These are phyloP conservation scores for Dasysyrphus albostriatus DNA, from an alignment of 2,888 invertebrate genomes.

Conservation along the genomic window DNA sequence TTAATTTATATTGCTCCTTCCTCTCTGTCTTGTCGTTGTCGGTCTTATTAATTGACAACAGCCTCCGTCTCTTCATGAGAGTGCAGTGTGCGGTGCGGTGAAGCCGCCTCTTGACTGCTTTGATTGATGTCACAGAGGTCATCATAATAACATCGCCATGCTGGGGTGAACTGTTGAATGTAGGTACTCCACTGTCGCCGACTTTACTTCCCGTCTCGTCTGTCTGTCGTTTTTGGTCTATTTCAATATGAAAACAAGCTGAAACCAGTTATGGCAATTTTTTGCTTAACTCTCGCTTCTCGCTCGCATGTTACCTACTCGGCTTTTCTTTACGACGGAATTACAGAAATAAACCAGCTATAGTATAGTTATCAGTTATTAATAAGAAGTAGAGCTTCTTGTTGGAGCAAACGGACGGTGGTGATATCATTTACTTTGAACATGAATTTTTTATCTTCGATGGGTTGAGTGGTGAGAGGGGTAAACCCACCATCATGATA, in stretches of 20 bases:
- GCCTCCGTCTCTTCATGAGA: constrained; percentile 17
- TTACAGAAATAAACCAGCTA: background rate
- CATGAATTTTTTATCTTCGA: constrained; percentile 33
- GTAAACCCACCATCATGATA: constrained; percentile 8
- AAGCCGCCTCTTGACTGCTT: constrained; percentile 24
- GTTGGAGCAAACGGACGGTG: background rate
- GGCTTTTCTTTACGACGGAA: constrained; percentile 9
- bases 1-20: constrained; percentile 19
- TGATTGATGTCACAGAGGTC: constrained; percentile 69
- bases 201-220: background rate
- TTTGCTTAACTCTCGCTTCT: background rate
- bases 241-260: constrained; percentile 23
- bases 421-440: constrained; percentile 60
- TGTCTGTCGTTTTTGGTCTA: constrained; percentile 7
- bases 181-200: constrained; percentile 11
- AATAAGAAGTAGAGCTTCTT: constrained; percentile 51
- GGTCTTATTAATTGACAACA: constrained; percentile 44
- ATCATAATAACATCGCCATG: constrained; percentile 29
- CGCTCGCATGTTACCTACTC: constrained; percentile 17
- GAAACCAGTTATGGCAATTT: constrained; percentile 52
- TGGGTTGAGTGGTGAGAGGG: background rate
- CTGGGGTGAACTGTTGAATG: constrained; percentile 58
- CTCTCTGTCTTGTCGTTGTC: background rate
- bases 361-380: constrained; percentile 38
- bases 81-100: constrained; percentile 28